Evolutionary conservation across 2,113 vertebrate species (phyloP).

Genomic region (cattle (Bos taurus)): ARS-UCD2.0 NC_037331.1:31754501-31755000

Average conservation of each 20-base stretch:
- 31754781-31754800: not conserved
- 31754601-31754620: not conserved
- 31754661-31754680: not conserved
- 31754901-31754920: not conserved
- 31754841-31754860: conserved; percentile 1
- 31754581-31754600: not conserved
- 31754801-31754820: not conserved
- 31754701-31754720: not conserved
- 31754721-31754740: not conserved
- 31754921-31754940: not conserved
- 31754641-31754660: not conserved
- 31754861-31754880: not conserved
- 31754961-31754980: not conserved
- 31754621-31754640: not conserved
- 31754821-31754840: not conserved
- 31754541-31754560: not conserved
- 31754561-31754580: not conserved
- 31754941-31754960: not conserved
- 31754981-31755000: not conserved
- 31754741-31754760: not conserved
- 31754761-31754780: not conserved
- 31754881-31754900: not conserved
- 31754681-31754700: not conserved
- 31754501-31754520: not conserved
- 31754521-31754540: not conserved